These are phyloP conservation scores for Neolamprologus ventralis DNA, from an alignment of 2,113 vertebrate species.

Conservation along the genomic window DNA sequence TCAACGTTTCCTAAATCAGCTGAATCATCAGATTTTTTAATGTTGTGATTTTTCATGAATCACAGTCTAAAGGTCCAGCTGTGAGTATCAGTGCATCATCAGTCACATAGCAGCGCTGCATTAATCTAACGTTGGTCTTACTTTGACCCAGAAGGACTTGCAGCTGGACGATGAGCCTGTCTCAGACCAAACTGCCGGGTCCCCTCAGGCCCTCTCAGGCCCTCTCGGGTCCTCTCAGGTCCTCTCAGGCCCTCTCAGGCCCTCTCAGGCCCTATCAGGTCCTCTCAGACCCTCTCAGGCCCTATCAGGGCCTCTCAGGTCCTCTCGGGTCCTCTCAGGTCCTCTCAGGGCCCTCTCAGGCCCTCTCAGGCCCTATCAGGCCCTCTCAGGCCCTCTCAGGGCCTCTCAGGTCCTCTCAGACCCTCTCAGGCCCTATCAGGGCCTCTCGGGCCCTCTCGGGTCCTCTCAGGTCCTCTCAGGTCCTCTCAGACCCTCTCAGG, in stretches of 20 bases:
- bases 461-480: rapidly evolving
- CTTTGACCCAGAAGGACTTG: not conserved
- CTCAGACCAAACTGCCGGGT: rapidly evolving
- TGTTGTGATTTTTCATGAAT: not conserved
- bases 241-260: rapidly evolving
- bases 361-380: rapidly evolving
- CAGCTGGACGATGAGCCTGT: not conserved
- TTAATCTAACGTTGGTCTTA: not conserved
- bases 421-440: rapidly evolving
- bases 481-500: rapidly evolving
- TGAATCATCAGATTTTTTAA: not conserved
- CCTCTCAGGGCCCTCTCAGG: rapidly evolving
- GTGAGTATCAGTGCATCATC: not conserved
- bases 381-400: rapidly evolving
- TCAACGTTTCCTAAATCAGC: not conserved
- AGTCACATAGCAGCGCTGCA: rapidly evolving
- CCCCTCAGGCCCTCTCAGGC: rapidly evolving
- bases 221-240: rapidly evolving
- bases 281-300: rapidly evolving
- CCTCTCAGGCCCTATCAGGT: rapidly evolving
- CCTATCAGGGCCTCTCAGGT: rapidly evolving
- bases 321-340: rapidly evolving
- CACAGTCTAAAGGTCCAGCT: rapidly evolving
- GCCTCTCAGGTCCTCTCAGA: rapidly evolving
- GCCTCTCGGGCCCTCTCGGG: rapidly evolving